Percentiles rank a stretch among this genome's conserved stretches.
Conservation (phyloP, 1,140 invertebrate species). For the Hycleus cichorii region DNA sequence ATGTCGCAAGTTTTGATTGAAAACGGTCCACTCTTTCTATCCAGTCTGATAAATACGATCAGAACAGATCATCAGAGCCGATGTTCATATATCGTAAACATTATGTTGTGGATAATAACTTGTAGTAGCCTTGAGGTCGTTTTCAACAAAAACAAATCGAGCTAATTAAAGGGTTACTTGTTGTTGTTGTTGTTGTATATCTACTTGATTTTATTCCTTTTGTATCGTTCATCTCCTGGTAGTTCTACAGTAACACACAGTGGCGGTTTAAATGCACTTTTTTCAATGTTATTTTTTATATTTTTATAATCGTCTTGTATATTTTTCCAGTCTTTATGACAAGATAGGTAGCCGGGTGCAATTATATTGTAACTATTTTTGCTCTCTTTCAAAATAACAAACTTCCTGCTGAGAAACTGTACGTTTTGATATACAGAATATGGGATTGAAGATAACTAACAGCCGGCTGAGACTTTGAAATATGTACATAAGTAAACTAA, state of each 20-base stretch:
- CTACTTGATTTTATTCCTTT: background rate
- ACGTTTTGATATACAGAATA: slow-evolving; percentile 11
- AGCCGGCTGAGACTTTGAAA: slow-evolving; percentile 9
- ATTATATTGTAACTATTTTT: slow-evolving; percentile 15
- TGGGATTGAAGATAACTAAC: slow-evolving; percentile 13
- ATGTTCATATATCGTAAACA: no score
- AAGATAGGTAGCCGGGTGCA: slow-evolving; percentile 4
- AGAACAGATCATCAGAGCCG: no score
- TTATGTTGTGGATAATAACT: no score
- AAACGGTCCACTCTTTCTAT: no score
- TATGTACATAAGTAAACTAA: slow-evolving; percentile 15
- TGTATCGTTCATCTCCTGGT: no score
- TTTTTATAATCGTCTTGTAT: no score
- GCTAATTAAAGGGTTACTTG: slow-evolving; percentile 4
- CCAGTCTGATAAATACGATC: no score
- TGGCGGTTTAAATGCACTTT: no score
- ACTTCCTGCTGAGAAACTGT: slow-evolving; percentile 13
- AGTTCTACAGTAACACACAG: no score
- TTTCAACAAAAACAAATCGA: background rate
- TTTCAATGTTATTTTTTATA: no score
- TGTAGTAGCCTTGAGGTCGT: background rate
- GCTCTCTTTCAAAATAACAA: slow-evolving; percentile 6
- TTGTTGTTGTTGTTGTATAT: background rate
- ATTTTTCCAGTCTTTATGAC: no score
- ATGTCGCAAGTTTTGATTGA: no score